Percentiles rank a stretch among this genome's conserved stretches.
phyloP scores from a whole-genome alignment of 2,113 vertebrate genomes.

The Rhynchomys soricoides region DNA sequence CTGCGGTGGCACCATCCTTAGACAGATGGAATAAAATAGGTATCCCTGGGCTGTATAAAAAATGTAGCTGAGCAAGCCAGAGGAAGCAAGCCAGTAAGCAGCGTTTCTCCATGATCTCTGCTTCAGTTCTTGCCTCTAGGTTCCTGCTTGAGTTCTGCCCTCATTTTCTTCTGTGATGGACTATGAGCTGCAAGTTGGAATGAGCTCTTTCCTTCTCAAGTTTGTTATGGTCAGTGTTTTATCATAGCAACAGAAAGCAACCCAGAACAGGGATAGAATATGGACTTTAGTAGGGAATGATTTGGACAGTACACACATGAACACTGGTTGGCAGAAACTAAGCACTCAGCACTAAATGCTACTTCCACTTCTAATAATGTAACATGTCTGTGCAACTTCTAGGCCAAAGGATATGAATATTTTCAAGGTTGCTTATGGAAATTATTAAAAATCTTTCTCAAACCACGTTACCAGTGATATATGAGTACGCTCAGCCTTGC shows the following conservation, averaged over 20 bases:
- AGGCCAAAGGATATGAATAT: background rate
- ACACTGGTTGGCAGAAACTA: background rate
- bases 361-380: background rate
- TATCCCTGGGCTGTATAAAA: background rate
- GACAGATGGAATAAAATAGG: background rate
- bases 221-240: background rate
- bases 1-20: background rate
- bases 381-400: background rate
- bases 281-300: background rate
- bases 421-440: slow-evolving; percentile 33
- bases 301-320: background rate
- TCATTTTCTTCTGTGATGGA: background rate
- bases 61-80: background rate
- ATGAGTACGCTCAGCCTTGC: background rate
- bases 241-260: background rate
- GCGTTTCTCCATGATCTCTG: too few relatives aligned
- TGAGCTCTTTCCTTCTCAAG: background rate
- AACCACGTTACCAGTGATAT: background rate
- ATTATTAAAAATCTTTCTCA: slow-evolving; percentile 27
- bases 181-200: background rate
- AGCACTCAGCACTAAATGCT: background rate
- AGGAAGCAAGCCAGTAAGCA: background rate
- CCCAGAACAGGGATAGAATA: background rate
- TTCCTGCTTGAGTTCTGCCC: background rate
- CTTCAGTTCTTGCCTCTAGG: background rate